These are phyloP conservation scores for Vanessa atalanta DNA, from an alignment of 1,140 invertebrate species.

Conservation along the genomic window DNA sequence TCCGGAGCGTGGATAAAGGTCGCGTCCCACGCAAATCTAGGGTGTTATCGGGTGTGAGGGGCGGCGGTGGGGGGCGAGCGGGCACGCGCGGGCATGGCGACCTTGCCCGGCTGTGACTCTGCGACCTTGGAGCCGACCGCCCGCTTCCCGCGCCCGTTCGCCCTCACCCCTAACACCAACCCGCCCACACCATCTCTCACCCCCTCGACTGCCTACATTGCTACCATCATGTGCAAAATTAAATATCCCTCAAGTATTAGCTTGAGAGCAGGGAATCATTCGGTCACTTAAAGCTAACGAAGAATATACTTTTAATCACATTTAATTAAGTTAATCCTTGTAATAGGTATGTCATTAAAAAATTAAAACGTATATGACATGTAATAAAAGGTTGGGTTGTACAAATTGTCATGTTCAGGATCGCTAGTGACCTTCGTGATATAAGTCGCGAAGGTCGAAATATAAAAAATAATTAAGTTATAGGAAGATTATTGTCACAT, in stretches of 20 bases:
- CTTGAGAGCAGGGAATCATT: constrained; percentile 24
- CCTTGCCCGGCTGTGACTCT: constrained; percentile 79
- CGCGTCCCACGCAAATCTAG: constrained; percentile 76
- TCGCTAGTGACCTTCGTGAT: constrained; percentile 14
- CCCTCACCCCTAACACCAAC: constrained; percentile 30
- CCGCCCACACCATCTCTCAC: constrained; percentile 47
- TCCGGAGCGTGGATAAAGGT: constrained; percentile 77
- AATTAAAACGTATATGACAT: neutral
- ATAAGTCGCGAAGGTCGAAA: neutral
- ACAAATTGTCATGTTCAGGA: constrained; percentile 25
- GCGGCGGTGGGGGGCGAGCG: constrained; percentile 49
- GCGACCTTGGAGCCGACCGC: constrained; percentile 73
- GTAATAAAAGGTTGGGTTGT: constrained; percentile 11
- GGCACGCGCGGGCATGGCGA: constrained; percentile 76
- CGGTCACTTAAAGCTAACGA: constrained; percentile 3
- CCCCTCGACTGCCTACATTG: constrained; percentile 46
- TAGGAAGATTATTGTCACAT: no score
- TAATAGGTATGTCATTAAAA: neutral
- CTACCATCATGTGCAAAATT: constrained; percentile 71
- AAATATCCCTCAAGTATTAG: constrained; percentile 59
- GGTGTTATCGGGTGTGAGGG: constrained; percentile 66
- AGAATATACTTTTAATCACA: constrained; percentile 12
- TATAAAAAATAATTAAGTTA: no score
- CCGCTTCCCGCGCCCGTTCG: constrained; percentile 41
- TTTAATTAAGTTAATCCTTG: neutral